phyloP scores from a whole-genome alignment of 2,888 invertebrate genomes.

The Yponomeuta cagnagella region DNA sequence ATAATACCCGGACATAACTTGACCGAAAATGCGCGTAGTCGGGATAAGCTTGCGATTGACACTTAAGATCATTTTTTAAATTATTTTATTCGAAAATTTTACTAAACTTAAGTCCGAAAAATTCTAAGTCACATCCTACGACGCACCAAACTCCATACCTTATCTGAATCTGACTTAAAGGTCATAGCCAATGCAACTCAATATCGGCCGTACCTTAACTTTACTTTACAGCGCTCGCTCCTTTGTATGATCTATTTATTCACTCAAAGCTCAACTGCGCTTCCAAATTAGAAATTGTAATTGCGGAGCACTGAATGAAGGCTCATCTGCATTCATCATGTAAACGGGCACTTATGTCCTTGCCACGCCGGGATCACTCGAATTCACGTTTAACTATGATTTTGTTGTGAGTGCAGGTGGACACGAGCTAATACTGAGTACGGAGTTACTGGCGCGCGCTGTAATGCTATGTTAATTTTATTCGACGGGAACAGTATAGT shows the following conservation, averaged over 20 bases:
- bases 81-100: no score
- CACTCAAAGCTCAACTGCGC: conserved; percentile 33
- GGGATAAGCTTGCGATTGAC: no score
- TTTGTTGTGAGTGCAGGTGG: conserved; percentile 3
- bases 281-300: conserved; percentile 43
- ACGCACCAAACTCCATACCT: no score
- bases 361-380: conserved; percentile 8
- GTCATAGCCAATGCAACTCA: no score
- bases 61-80: no score
- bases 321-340: conserved; percentile 40
- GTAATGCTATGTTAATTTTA: conserved; percentile 4
- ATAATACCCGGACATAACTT: no score
- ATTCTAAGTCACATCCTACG: no score
- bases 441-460: neutral
- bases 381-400: conserved; percentile 1
- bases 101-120: no score
- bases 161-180: no score
- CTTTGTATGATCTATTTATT: neutral
- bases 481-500: no score
- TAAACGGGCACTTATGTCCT: conserved; percentile 18
- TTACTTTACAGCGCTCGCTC: neutral
- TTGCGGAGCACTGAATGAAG: conserved; percentile 39
- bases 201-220: no score
- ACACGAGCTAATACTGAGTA: neutral
- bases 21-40: no score